phyloP scores from a whole-genome alignment of 2,888 invertebrate genomes.

The Griposia aprilina region DNA sequence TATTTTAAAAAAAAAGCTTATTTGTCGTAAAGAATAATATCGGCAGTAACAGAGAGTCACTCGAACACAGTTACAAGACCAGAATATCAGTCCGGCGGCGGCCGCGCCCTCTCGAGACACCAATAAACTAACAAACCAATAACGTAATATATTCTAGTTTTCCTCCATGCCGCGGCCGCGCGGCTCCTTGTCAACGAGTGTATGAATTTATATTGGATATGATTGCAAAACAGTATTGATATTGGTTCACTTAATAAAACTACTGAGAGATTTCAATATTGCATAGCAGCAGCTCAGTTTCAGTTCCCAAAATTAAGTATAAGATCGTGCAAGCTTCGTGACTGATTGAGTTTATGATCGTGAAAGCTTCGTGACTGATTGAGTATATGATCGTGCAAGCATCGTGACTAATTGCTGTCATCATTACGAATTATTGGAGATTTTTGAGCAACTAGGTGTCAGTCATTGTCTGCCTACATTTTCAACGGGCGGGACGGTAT shows the following conservation, averaged over 20 bases:
- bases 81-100: not conserved
- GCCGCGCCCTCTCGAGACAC: conserved; percentile 53
- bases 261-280: conserved; percentile 17
- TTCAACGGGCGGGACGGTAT: not conserved
- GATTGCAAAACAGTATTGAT: conserved; percentile 40
- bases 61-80: conserved; percentile 39
- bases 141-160: conserved; percentile 57
- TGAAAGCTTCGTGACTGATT: too few relatives aligned
- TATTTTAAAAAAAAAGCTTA: conserved; percentile 48
- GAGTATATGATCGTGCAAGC: too few relatives aligned
- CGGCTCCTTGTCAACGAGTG: conserved; percentile 54
- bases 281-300: not conserved
- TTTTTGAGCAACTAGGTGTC: not conserved
- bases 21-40: conserved; percentile 53
- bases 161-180: conserved; percentile 13
- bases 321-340: too few relatives aligned
- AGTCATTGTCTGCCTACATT: not conserved
- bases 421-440: not conserved
- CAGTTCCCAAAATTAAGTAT: not conserved
- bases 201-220: conserved; percentile 55
- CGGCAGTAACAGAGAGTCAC: conserved; percentile 18
- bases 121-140: conserved; percentile 66
- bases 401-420: too few relatives aligned
- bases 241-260: conserved; percentile 47
- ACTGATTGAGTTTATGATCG: too few relatives aligned